Conservation (phyloP, 2,888 invertebrate species). For the Harpalus rufipes region DNA sequence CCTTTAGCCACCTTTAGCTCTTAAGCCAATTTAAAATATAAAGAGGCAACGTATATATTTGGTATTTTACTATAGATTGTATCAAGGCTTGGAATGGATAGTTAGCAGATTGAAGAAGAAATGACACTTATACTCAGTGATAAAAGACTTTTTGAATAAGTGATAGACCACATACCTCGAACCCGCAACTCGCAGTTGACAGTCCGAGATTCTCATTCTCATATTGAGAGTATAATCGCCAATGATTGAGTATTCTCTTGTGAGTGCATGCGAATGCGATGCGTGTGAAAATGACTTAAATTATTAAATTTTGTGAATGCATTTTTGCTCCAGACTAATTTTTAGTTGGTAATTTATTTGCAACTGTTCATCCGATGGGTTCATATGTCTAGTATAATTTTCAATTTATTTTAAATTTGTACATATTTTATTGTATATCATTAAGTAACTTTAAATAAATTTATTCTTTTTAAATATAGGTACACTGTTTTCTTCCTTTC, state of each 20-base stretch:
- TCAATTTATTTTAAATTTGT: conserved; percentile 61
- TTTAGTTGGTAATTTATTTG: conserved; percentile 43
- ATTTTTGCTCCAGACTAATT: conserved; percentile 34
- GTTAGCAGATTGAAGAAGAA: conserved; percentile 93
- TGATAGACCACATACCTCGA: conserved; percentile 55
- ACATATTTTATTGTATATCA: conserved; percentile 65
- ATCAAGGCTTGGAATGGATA: conserved; percentile 95
- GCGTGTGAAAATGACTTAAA: conserved; percentile 47
- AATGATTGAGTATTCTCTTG: conserved; percentile 14
- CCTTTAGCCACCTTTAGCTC: no score
- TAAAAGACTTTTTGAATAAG: conserved; percentile 61
- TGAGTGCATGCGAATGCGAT: conserved; percentile 52
- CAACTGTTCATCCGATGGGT: conserved; percentile 25
- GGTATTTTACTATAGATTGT: conserved; percentile 82
- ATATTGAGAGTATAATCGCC: conserved; percentile 62
- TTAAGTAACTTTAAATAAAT: conserved; percentile 64
- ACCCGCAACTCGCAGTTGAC: not conserved
- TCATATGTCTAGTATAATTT: conserved; percentile 52
- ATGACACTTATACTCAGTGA: conserved; percentile 79
- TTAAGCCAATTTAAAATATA: no score
- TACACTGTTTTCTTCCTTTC: not conserved
- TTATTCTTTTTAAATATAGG: conserved; percentile 63
- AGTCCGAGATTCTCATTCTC: conserved; percentile 61
- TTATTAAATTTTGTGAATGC: conserved; percentile 35
- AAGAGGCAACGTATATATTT: not conserved